Evolutionary conservation across 1,140 invertebrate genomes (phyloP).

Genomic region (Bilobella aurantiaca): DNA sequence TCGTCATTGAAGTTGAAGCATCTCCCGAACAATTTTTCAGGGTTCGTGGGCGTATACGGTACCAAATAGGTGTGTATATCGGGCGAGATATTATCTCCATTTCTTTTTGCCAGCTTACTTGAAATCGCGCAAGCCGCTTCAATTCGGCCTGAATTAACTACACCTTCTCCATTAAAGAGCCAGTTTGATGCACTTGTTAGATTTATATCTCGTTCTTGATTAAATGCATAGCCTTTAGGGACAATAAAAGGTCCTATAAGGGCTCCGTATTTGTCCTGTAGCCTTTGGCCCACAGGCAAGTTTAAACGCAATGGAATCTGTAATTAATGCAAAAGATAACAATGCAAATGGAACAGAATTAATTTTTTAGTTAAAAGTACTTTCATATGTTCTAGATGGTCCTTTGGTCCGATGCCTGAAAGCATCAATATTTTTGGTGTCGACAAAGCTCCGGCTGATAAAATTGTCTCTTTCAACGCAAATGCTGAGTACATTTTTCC

Average conservation of each 20-base stretch:
- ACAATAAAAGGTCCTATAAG: constrained; percentile 27
- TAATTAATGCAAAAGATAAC: not conserved
- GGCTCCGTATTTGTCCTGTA: constrained; percentile 31
- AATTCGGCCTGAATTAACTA: not conserved
- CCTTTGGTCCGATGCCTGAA: not conserved
- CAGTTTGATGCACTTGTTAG: constrained; percentile 4
- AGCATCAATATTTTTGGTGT: constrained; percentile 5
- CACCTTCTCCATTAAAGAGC: constrained; percentile 7
- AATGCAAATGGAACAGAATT: too few relatives aligned
- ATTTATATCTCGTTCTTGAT: constrained; percentile 17
- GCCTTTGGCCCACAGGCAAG: constrained; percentile 25
- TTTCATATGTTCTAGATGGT: not conserved
- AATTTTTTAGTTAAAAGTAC: not conserved
- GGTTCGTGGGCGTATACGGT: not conserved
- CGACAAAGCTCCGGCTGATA: not conserved
- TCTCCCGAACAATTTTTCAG: not conserved
- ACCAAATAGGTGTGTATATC: constrained; percentile 4
- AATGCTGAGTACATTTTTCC: not conserved
- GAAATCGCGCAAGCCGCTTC: not conserved
- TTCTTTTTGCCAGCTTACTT: not conserved
- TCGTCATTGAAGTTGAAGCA: not conserved
- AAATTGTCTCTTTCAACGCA: constrained; percentile 17
- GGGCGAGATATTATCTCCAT: not conserved
- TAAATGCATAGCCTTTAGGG: constrained; percentile 21
- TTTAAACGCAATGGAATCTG: constrained; percentile 16